Evolutionary conservation across 2,113 vertebrate genomes (phyloP).

Genomic region (Okapia johnstoni): DNA sequence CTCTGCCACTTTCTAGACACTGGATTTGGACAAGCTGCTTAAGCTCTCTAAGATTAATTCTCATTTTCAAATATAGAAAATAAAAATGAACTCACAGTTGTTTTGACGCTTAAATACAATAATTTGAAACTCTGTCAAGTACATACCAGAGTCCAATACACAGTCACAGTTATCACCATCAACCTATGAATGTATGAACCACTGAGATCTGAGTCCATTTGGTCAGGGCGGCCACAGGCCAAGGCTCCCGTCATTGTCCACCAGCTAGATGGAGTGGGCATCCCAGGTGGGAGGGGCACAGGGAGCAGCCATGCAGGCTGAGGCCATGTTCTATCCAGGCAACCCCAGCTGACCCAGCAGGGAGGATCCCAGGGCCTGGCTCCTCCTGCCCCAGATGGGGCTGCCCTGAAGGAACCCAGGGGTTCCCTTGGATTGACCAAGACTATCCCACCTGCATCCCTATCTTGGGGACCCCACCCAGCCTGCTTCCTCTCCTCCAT

Average conservation of each 20-base stretch:
- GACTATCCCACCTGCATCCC: background rate
- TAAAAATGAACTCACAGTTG: background rate
- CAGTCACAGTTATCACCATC: no score
- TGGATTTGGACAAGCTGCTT: background rate
- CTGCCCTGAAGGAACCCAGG: background rate
- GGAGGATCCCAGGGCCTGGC: background rate
- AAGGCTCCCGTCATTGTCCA: no score
- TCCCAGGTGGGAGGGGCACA: no score
- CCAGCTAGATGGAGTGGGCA: no score
- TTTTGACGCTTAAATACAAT: background rate
- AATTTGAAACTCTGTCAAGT: background rate
- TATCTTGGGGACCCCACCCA: background rate
- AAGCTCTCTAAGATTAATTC: background rate
- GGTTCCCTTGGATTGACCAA: background rate
- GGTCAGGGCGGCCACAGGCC: no score
- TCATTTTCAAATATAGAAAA: background rate
- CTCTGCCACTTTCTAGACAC: background rate
- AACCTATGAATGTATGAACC: background rate
- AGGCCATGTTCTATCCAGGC: no score
- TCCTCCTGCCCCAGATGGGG: background rate
- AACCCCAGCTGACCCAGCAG: background rate
- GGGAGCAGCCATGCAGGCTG: no score
- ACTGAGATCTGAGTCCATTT: background rate
- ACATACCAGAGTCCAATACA: background rate
- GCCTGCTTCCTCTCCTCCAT: background rate